Percentiles rank a stretch among this genome's conserved stretches.
phyloP scores from a whole-genome alignment of 2,113 vertebrate genomes.

The Pitta sordida region DNA sequence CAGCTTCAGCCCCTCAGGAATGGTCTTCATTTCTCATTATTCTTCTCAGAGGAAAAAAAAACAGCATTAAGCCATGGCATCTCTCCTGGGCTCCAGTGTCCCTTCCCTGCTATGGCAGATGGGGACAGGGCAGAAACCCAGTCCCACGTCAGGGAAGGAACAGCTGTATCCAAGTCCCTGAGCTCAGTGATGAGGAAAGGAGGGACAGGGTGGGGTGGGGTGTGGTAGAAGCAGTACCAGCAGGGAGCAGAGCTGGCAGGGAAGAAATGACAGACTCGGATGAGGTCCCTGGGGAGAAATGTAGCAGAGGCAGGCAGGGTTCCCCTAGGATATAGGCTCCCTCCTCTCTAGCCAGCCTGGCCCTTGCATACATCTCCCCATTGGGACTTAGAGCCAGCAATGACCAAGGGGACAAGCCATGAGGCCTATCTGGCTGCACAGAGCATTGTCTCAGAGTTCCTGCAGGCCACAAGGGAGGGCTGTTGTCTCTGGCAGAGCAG shows the following conservation, averaged over 20 bases:
- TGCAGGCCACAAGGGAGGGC: background rate
- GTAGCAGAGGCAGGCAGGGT: background rate
- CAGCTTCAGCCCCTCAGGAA: slow-evolving; percentile 79
- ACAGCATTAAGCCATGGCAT: background rate
- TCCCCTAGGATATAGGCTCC: background rate
- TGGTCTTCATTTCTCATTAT: slow-evolving; percentile 89
- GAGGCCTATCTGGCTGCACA: background rate
- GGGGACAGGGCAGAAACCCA: background rate
- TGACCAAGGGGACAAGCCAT: background rate
- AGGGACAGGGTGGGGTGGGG: background rate
- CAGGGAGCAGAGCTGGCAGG: background rate
- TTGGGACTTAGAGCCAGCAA: background rate
- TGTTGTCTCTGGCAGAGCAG: background rate
- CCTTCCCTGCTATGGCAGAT: background rate
- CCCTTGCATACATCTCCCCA: accelerated
- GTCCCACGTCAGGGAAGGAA: background rate
- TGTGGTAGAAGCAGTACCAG: background rate
- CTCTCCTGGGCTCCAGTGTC: background rate
- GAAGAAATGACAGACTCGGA: background rate
- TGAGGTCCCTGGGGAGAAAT: background rate
- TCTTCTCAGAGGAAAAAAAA: slow-evolving; percentile 71
- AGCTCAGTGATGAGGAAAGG: background rate
- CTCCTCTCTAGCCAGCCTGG: background rate
- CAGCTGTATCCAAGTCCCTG: background rate
- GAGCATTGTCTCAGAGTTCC: background rate